Conservation (phyloP, 2,113 vertebrate species). For the Pseudorectes ferrugineus region DNA sequence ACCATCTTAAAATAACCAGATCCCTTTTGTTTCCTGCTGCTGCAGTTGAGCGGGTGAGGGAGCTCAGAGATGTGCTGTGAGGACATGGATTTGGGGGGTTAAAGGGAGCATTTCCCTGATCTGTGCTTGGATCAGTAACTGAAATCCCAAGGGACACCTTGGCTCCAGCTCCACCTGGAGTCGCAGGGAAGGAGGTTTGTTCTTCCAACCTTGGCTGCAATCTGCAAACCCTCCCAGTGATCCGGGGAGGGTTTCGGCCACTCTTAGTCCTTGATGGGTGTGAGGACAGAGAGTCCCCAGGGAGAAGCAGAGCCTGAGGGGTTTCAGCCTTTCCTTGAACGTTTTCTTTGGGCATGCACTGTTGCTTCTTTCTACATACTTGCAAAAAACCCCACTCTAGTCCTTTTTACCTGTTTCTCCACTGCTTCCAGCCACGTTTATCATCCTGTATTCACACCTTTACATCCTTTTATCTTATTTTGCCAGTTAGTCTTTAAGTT, state of each 20-base stretch:
- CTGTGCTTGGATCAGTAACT: rapidly evolving
- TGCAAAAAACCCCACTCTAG: rapidly evolving
- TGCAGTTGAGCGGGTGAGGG: rapidly evolving
- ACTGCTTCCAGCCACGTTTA: neutral
- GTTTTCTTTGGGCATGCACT: rapidly evolving
- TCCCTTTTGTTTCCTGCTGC: neutral
- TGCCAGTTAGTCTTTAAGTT: neutral
- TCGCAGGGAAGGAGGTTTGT: neutral
- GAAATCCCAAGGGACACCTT: neutral
- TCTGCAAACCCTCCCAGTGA: neutral
- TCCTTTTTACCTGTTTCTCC: neutral
- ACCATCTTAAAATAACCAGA: rapidly evolving
- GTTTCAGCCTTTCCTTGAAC: neutral
- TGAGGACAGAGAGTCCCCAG: neutral
- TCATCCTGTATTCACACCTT: neutral
- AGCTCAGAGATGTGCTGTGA: neutral
- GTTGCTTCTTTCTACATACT: neutral
- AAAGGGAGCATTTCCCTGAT: neutral
- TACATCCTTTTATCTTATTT: neutral
- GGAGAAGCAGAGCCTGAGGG: neutral
- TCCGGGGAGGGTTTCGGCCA: rapidly evolving
- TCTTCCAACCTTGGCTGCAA: rapidly evolving
- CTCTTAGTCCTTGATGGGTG: neutral
- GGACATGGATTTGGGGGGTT: rapidly evolving
- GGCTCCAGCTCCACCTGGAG: neutral